Base-by-base conservation (phyloP, 2,113 vertebrate genomes). In the Malurus cyaneus region DNA sequence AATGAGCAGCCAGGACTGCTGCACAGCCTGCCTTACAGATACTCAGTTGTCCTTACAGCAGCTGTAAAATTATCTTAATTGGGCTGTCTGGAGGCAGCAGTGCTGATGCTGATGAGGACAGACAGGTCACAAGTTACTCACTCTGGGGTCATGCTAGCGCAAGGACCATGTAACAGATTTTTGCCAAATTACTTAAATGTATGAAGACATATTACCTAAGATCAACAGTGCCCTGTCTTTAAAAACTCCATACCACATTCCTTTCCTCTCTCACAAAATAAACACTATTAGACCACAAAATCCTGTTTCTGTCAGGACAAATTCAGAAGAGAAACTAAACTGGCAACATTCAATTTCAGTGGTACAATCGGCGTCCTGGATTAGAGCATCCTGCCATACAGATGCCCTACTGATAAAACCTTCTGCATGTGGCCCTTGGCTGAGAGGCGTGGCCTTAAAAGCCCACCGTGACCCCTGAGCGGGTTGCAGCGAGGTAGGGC, bases 71-170 rank as follows among this genome's bases (percentile, higher is more conserved):
- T 89, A 42, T 82, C 78, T 79, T 91, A 87, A 89, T 83, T 91
- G 65, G 79, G 54, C 56, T 90, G 47, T 67, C 76, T 88, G 67
- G 72, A 88, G 28, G 72, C 60, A 93, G 72, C 54, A 70, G 34
- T 16, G 44, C 66, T 93, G 85, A 92, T 1, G 31, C 36, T 82
- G 88, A 92, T 90, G 81, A 59, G 53, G 62, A 92, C 59, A 91
- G 85, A 89, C 74, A 86, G 52, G 74, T 86, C 85, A 70, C 79
- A 95, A 95, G 89, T 88, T 96, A 70, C 42, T 82, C n/a, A 28
- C n/a, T 80, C 71, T 49, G 36, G 25, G 39, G 67, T 92, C 76
- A 53, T 8, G 7, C 41, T 78, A 88, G 88, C 83, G 52, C 64
- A 83, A 93, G 91, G 72, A 42, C 24, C 72, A 74, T 13, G 9